Conservation (phyloP, 2,113 vertebrate genomes). For the Microtus pennsylvanicus region DNA sequence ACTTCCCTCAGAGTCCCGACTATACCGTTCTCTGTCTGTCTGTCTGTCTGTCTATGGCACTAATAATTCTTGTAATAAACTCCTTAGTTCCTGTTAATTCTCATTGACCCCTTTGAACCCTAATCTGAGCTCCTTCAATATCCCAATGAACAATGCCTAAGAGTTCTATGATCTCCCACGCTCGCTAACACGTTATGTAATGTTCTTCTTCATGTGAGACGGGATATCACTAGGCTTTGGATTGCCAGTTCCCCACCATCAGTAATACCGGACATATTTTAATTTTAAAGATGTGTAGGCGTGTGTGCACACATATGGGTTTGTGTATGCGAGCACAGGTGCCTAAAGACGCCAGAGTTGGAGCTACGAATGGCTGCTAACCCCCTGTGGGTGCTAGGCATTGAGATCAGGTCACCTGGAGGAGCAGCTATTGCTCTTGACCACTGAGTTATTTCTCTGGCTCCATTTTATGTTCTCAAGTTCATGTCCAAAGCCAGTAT, state of each 20-base stretch:
- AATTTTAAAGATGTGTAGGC: background rate
- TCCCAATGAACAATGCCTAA: background rate
- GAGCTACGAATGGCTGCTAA: background rate
- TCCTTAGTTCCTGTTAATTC: background rate
- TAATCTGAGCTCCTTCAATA: background rate
- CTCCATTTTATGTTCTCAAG: too few species aligned
- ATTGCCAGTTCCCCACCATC: background rate
- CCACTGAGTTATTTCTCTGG: background rate
- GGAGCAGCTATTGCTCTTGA: background rate
- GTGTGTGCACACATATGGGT: background rate
- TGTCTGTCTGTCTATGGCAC: background rate
- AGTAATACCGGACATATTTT: background rate
- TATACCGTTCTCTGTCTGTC: background rate
- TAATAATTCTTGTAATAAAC: background rate
- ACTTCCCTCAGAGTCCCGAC: background rate
- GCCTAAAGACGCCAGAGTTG: background rate
- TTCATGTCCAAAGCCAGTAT: too few species aligned
- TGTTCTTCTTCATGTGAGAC: background rate
- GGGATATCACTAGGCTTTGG: background rate
- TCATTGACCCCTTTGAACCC: background rate
- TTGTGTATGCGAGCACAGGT: fast-evolving
- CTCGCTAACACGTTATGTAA: background rate
- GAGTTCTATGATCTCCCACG: background rate
- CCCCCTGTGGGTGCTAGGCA: background rate
- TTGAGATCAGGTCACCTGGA: background rate